phyloP scores from a whole-genome alignment of 2,888 invertebrate genomes.

The Piscicola geometra region DNA sequence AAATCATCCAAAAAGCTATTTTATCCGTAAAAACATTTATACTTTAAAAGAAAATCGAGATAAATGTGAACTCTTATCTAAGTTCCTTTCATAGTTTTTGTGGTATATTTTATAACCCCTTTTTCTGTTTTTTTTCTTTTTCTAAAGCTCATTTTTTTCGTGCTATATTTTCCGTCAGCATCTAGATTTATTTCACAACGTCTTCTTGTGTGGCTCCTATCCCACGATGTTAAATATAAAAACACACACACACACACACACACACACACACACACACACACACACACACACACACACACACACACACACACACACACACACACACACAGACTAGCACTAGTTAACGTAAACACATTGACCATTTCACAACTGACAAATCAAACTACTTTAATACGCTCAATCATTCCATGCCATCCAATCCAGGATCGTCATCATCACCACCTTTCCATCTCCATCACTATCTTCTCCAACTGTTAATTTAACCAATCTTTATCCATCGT shows the following conservation, averaged over 20 bases:
- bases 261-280: constrained; percentile 21
- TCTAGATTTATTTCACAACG: background rate
- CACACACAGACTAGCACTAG: too few species aligned
- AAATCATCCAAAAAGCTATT: too few species aligned
- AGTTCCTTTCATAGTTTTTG: too few species aligned
- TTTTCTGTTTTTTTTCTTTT: too few species aligned
- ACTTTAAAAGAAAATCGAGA: background rate
- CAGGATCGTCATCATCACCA: background rate
- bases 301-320: too few species aligned
- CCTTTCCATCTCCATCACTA: background rate
- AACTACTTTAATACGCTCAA: background rate
- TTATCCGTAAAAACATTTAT: background rate
- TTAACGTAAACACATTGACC: background rate
- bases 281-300: constrained; percentile 13
- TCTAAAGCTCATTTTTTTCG: too few species aligned
- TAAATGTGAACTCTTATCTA: background rate
- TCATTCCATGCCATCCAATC: background rate
- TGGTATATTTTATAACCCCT: too few species aligned
- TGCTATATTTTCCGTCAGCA: too few species aligned
- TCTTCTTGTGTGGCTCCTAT: background rate
- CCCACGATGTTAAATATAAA: constrained; percentile 23
- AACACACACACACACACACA: constrained; percentile 30
- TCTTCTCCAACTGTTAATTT: background rate
- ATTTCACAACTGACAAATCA: constrained; percentile 9
- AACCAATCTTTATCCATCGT: background rate